Base-by-base conservation (phyloP, 2,888 invertebrate genomes). In the Gryllus longicercus region DNA sequence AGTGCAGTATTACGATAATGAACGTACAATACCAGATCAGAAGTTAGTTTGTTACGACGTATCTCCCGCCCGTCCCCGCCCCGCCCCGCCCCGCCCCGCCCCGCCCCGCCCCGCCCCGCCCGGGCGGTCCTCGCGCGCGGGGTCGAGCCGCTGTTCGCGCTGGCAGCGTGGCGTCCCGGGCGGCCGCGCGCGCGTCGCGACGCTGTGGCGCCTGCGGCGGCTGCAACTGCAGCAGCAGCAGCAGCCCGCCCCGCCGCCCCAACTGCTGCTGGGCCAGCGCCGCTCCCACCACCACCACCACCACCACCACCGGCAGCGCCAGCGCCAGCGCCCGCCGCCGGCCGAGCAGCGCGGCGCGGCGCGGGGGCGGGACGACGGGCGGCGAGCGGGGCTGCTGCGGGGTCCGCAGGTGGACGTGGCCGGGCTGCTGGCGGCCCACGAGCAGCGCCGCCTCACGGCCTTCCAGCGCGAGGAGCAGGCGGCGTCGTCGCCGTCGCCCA, bases 401-500 rank as follows among this genome's bases (percentile, higher is more conserved):
- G 10, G 76, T 18, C 25, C 75, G 78, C 77, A 82, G 82, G 79
- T 83, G 81, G 82, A 82, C 81, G 76, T 85, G 76, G 84, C 84
- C 77, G 83, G 84, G 74, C 83, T 86, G 63, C 83, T 86, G 78
- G 85, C 85, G 10, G 84, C 85, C 12, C 85, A 86, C 81, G 85
- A 85, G 81, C 83, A 84, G 74, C 83, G 85, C 11, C 82, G 85
- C 49, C 83, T 83, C 49, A 84, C 84, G 12, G 83, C 85, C 49
- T 84, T 83, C 78, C 84, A 84, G 81, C 83, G 83, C n/a, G 84
- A 84, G 76, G 83, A 83, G 25, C 79, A 82, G 63, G 23, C 50
- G 38, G 23, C 78, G n/a, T 23, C 78, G 16, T 80, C 82, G 38
- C 81, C 82, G n/a, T 79, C 80, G 49, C 81, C 81, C 16, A 81